These are phyloP conservation scores for Taphrorychus bicolor DNA, from an alignment of 2,888 invertebrate species.

Conservation along the genomic window DNA sequence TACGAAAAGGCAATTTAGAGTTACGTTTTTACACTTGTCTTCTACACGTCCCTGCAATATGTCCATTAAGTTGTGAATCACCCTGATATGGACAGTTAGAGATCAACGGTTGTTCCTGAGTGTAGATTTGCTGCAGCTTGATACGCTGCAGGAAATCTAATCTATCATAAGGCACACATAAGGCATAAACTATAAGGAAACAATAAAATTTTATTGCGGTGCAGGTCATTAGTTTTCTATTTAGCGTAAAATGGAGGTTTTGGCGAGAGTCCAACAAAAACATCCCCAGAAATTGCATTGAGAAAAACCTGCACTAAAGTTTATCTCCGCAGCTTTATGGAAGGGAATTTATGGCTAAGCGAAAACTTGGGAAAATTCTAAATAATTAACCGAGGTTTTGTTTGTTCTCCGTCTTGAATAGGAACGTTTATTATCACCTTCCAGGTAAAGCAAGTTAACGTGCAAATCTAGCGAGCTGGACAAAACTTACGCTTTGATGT, in stretches of 20 bases:
- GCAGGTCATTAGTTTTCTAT: not conserved
- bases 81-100: too few species aligned
- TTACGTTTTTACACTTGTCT: too few species aligned
- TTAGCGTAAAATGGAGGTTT: constrained; percentile 3
- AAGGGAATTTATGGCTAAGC: constrained; percentile 37
- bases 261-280: constrained; percentile 41
- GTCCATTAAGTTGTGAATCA: too few species aligned
- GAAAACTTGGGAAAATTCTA: constrained; percentile 20
- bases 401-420: constrained; percentile 12
- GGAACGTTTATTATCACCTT: not conserved
- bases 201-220: not conserved
- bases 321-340: constrained; percentile 43
- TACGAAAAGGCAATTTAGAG: too few species aligned
- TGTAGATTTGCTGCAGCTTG: too few species aligned
- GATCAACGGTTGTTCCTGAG: too few species aligned
- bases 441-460: not conserved
- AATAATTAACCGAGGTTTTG: constrained; percentile 29
- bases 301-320: constrained; percentile 45
- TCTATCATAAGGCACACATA: too few species aligned
- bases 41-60: too few species aligned
- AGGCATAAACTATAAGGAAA: not conserved
- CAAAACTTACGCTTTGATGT: too few species aligned
- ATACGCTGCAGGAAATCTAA: not conserved
- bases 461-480: too few species aligned
- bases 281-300: constrained; percentile 41